Base-by-base conservation (phyloP, 2,888 invertebrate genomes). In the Lithophane socia region DNA sequence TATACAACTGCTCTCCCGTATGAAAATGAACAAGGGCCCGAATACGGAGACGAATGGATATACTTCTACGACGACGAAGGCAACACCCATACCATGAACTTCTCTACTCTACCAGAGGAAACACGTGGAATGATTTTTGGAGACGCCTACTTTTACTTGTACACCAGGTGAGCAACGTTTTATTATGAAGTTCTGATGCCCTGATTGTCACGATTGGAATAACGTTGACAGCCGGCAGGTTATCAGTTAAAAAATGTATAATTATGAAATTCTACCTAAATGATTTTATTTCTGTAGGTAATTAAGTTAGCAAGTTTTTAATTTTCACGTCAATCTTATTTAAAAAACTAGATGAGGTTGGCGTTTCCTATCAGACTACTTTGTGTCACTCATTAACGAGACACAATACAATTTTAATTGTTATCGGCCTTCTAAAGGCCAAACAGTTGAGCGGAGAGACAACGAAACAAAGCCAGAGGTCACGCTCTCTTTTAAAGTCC, bases 31-130 rank as follows among this genome's bases (percentile, higher is more conserved):
- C 90, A 91, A 71, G 93, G 91, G 0, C 90, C 92, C 0, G 92
- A 89, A 7, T 97, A 96, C 79, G 97, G 97, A 13, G 92, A 92
- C 4, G 94, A 96, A 58, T 97, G 97, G 96, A 90, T 97, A 73
- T 90, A 95, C 76, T 96, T 95, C 83, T 88, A 95, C 3, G 96
- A 96, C 74, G 96, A 97, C 5, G 92, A 96, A 77, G 96, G 95
- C 10, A 91, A 91, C 29, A 93, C 92, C 0, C 93, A 93, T 65
- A 84, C 92, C 3, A 88, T 96, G 90, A 96, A 97, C 88, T 95
- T 95, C 82, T 94, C 96, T 1, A 85, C 89, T 9, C 80, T 94
- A 68, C 93, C 95, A 42, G 80, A 88, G n/a, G 93, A 93, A 66
- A 88, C 83, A 16, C 88, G 91, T 56, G 92, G 92, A 3, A 89